Percentiles rank a stretch among this genome's conserved stretches.
These are phyloP conservation scores for Pleuronectes platessa DNA, from an alignment of 2,113 vertebrate species.

Conservation along the genomic window DNA sequence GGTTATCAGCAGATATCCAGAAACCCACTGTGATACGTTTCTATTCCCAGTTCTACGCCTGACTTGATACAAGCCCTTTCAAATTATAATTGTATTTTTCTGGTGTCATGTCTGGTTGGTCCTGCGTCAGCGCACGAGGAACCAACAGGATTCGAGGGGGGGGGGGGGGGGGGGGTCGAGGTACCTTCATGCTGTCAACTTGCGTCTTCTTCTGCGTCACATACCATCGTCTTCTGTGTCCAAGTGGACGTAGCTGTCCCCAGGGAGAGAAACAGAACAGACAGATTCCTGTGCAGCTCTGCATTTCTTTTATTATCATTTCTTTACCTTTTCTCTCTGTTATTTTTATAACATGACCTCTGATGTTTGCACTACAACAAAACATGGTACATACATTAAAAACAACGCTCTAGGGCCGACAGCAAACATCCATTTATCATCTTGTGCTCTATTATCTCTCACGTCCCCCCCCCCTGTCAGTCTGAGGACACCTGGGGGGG, in stretches of 20 bases:
- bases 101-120: conserved; percentile 30
- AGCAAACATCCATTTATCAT: conserved; percentile 40
- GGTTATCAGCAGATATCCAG: conserved; percentile 5
- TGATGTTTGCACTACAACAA: neutral
- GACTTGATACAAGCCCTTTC: conserved; percentile 11
- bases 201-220: conserved; percentile 58
- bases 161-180: conserved; percentile 13
- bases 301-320: neutral
- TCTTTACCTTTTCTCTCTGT: neutral
- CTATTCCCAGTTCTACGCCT: conserved; percentile 4
- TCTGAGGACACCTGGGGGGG: conserved; percentile 47
- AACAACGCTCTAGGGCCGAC: neutral
- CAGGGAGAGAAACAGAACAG: neutral
- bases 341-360: neutral
- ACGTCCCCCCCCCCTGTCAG: conserved; percentile 10
- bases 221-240: conserved; percentile 19
- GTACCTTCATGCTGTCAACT: conserved; percentile 45
- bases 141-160: conserved; percentile 48
- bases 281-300: too few relatives aligned
- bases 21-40: conserved; percentile 11
- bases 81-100: conserved; percentile 8
- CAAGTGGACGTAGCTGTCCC: conserved; percentile 5
- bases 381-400: conserved; percentile 3
- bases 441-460: conserved; percentile 30
- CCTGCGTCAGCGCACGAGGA: conserved; percentile 45